Evolutionary conservation across 2,113 vertebrate genomes (phyloP), one percentile per base, ranked within the genome.

Genomic region (Gnathonemus echidnorhynchus): DNA sequence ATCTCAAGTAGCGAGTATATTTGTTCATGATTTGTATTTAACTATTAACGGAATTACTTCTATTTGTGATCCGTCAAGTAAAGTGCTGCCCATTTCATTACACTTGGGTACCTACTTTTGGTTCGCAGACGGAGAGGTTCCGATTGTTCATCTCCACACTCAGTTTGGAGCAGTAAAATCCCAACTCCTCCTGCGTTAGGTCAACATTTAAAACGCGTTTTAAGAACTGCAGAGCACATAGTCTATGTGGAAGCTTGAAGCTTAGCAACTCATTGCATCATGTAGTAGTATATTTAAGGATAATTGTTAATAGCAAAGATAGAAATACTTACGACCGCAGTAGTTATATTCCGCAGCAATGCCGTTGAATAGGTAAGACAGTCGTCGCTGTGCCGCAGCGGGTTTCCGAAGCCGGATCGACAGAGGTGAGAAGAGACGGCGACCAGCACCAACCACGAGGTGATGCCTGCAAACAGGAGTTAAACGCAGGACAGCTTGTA

Each of bases 121-220:
- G 96, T 5, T 94, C 86, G 90, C 96, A 96, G 66, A 92, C 92
- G 27, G 86, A 17, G 0, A 89, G 66, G 0, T 95, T 96, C 1
- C 94, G 62, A 8, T 89, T 93, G 24, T 66, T 90, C 39, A 94
- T 24, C 11, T 89, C 0, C 31, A 46, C 42, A 5, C 1, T 35
- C 45, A 89, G 85, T 1, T 92, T 85, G 17, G 88, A 24, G 21
- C 93, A 93, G n/a, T 39, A 45, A 87, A 95, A 93, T 5, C 91
- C 92, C 53, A 94, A 13, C 9, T 27, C n/a, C 4, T 45, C 35
- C 94, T 95, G 87, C 7, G 35, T 50, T 0, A 0, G 15, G 88
- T 0, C 13, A 50, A 35, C 35, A 58, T 53, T n/a, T 84, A 24
- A n/a, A 45, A n/a, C 13, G 45, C 45, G 9, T 85, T 24, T 46